A percentile compares a stretch with the other conserved stretches of the same genome.
phyloP scores from a whole-genome alignment of 2,888 invertebrate genomes.

The Chaetogeoica ovagalla region DNA sequence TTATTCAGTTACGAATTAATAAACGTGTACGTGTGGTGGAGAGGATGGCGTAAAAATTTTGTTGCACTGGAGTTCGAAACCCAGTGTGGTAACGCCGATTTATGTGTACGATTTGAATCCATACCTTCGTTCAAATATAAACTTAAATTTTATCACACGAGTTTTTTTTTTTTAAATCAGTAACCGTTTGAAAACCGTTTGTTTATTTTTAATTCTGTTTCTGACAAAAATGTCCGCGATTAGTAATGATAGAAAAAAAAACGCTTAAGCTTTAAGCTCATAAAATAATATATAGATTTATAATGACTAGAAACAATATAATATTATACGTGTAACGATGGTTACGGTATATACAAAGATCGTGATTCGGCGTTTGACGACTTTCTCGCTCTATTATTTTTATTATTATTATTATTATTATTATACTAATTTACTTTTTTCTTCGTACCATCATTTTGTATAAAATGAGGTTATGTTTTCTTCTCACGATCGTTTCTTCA shows the following conservation, averaged over 20 bases:
- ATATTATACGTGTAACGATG: background rate
- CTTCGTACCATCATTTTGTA: background rate
- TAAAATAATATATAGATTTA: background rate
- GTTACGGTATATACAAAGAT: background rate
- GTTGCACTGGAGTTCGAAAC: too few species aligned
- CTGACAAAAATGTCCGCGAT: background rate
- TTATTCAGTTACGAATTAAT: too few species aligned
- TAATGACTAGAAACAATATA: background rate
- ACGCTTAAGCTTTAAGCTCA: background rate
- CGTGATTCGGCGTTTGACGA: slow-evolving; percentile 40
- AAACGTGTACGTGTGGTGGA: too few species aligned
- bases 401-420: slow-evolving; percentile 17
- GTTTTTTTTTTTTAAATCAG: too few species aligned
- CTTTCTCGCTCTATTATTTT: slow-evolving; percentile 33
- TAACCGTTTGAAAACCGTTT: too few species aligned
- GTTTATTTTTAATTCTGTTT: too few species aligned
- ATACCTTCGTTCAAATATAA: too few species aligned
- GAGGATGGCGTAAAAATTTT: too few species aligned
- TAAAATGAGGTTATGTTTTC: background rate
- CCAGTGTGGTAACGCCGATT: too few species aligned
- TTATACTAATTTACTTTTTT: background rate
- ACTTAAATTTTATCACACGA: too few species aligned
- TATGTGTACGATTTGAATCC: too few species aligned
- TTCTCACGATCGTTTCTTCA: background rate
- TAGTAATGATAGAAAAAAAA: background rate